Evolutionary conservation across 2,797 vertebrate genomes (phyloP).

Genomic region (Acipenser transmontanus): DNA sequence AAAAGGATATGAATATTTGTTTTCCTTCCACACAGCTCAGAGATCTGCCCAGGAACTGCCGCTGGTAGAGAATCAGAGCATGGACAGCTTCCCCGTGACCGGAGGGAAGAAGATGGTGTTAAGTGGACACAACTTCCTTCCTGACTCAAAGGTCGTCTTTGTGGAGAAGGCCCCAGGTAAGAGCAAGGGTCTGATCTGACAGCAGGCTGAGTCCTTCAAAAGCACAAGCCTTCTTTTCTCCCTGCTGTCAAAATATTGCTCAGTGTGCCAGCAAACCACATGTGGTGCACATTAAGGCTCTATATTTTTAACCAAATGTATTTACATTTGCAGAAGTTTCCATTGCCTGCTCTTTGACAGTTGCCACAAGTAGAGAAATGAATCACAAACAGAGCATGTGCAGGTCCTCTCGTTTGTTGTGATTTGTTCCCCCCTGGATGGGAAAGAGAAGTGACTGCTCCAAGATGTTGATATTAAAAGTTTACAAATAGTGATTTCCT

Average conservation of each 20-base stretch:
- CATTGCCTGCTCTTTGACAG: conserved; percentile 65
- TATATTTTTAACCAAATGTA: conserved; percentile 74
- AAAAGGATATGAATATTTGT: too few species aligned
- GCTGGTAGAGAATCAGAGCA: conserved; percentile 91
- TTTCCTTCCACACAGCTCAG: conserved; percentile 66
- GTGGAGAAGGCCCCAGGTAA: conserved; percentile 97
- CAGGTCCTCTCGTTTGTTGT: conserved; percentile 44
- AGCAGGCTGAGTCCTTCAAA: background rate
- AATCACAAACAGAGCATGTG: conserved; percentile 58
- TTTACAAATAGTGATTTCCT: conserved; percentile 55
- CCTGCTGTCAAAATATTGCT: conserved; percentile 62
- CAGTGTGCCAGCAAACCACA: conserved; percentile 64
- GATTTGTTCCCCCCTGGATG: conserved; percentile 38
- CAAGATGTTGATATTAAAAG: conserved; percentile 38
- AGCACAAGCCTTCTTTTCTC: conserved; percentile 22
- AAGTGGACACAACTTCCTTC: conserved; percentile 91
- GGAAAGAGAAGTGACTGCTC: conserved; percentile 32
- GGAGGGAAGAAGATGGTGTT: conserved; percentile 89
- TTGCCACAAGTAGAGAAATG: conserved; percentile 63
- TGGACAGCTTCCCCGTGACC: conserved; percentile 73
- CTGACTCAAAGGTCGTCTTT: conserved; percentile 95
- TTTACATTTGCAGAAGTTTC: conserved; percentile 76
- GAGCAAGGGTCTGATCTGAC: conserved; percentile 2
- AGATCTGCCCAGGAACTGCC: conserved; percentile 96
- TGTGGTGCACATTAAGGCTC: conserved; percentile 73